Base-by-base conservation (phyloP, 2,797 vertebrate genomes). In the Karalla daura region DNA sequence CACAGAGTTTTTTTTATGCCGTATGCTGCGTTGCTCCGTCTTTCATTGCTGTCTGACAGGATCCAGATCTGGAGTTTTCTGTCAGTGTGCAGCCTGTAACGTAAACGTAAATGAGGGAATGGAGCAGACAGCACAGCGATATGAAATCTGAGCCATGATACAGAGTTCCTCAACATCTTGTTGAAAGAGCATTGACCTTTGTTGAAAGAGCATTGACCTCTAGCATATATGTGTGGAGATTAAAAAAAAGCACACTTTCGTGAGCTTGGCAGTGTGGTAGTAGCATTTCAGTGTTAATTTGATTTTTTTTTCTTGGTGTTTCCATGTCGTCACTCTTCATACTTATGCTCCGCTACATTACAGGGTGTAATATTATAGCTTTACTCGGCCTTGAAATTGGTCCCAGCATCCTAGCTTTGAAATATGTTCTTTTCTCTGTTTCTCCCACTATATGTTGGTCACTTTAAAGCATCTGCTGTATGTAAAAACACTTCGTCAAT, bases 91-190 rank as follows among this genome's bases (percentile, higher is more conserved):
- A 33, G 9, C 30, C 1, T 15, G 6, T 50, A 7, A 30, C 5
- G 13, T 33, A 30, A n/a, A n/a, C 44, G 11, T n/a, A 20, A 27
- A 36, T n/a, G 17, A 20, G 12, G 27, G 47, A 41, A 37, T 46
- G 40, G 6, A 17, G 5, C 9, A 28, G 5, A 52, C 13, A 6
- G 5, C 0, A 20, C 13, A 43, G 58, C 70, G 21, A 74, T 37
- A 52, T 63, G 8, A 60, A 69, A 79, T 74, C 47, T 36, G 18
- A 55, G 9, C 33, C 63, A 3, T 21, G 27, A 62, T 35, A 37
- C 18, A 8, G 2, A 54, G 58, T 78, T 78, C 71, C 73, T 72
- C 50, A 55, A 13, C 63, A 14, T 35, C 5, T 40, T 21, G 14
- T 33, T 33, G 18, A 10, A 8, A 12, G 1, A 7, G 3, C 9